A percentile compares a stretch with the other conserved stretches of the same genome.
Conservation (phyloP, 2,797 vertebrate genomes). For the Denticeps clupeoides region DNA sequence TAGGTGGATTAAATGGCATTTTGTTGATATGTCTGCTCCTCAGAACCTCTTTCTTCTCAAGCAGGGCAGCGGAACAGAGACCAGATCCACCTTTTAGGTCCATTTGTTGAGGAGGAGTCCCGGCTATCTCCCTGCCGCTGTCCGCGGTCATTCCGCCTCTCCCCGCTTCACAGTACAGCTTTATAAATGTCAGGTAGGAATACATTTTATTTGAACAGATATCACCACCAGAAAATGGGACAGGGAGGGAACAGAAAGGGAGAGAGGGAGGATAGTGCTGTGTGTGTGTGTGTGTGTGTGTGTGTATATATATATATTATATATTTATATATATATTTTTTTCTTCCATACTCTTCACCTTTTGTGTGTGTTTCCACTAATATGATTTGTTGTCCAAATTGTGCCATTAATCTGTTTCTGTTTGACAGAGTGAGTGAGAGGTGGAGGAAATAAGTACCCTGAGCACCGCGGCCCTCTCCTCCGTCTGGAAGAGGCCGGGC, state of each 20-base stretch:
- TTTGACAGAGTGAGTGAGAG: conserved; percentile 71
- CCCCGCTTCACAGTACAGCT: conserved; percentile 66
- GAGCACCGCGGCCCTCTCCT: conserved; percentile 25
- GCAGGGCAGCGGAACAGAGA: conserved; percentile 11
- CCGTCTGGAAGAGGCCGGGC: conserved; percentile 21
- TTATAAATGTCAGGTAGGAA: conserved; percentile 83
- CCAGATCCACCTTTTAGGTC: conserved; percentile 49
- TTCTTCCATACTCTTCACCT: conserved; percentile 50
- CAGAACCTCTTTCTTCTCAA: conserved; percentile 1
- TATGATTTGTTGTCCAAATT: conserved; percentile 92
- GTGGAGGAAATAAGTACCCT: conserved; percentile 54
- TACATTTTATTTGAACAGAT: conserved; percentile 81
- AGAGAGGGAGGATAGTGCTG: conserved; percentile 9
- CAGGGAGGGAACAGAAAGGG: conserved; percentile 35
- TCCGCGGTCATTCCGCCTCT: conserved; percentile 75
- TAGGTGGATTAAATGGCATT: not conserved
- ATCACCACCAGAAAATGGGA: conserved; percentile 49
- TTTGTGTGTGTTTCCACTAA: conserved; percentile 72
- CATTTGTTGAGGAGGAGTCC: conserved; percentile 52
- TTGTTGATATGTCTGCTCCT: conserved; percentile 2
- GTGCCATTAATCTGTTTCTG: conserved; percentile 83
- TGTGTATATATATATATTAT: not conserved
- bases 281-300: not conserved
- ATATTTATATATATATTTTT: not conserved
- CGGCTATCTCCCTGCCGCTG: conserved; percentile 64